Conservation (phyloP, 1,140 invertebrate species). For the Neodiprion pinetum region DNA sequence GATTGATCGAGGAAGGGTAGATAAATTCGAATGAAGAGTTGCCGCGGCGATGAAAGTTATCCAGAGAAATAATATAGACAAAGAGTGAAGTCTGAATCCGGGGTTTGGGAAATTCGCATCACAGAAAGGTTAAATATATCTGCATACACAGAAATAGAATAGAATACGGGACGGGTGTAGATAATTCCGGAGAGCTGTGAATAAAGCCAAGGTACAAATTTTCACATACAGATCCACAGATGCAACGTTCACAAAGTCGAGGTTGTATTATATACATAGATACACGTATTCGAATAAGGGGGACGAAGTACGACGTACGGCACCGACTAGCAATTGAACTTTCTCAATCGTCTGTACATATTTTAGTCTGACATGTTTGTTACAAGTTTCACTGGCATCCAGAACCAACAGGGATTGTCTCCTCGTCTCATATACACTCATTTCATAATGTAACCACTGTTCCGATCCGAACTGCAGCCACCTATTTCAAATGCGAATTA, state of each 20-base stretch:
- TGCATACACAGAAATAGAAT: not conserved
- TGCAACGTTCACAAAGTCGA: too few species aligned
- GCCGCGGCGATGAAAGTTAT: too few species aligned
- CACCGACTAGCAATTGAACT: not conserved
- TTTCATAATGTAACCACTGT: too few species aligned
- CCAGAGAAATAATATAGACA: too few species aligned
- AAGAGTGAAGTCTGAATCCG: too few species aligned
- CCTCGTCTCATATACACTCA: not conserved
- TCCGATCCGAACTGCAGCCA: too few species aligned
- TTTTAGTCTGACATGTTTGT: constrained; percentile 1
- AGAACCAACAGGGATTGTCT: not conserved
- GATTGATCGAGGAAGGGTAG: too few species aligned
- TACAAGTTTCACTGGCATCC: not conserved
- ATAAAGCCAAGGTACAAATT: not conserved
- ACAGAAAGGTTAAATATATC: too few species aligned
- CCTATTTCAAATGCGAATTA: too few species aligned
- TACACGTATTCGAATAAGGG: not conserved
- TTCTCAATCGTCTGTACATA: not conserved
- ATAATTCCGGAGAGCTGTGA: not conserved
- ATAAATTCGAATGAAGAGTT: too few species aligned
- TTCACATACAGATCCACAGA: not conserved
- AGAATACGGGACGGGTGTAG: not conserved
- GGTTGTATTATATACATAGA: not conserved
- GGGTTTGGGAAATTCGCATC: too few species aligned
- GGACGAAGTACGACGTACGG: not conserved